These are phyloP conservation scores for Caranx ignobilis DNA, from an alignment of 2,113 vertebrate species.

Conservation along the genomic window DNA sequence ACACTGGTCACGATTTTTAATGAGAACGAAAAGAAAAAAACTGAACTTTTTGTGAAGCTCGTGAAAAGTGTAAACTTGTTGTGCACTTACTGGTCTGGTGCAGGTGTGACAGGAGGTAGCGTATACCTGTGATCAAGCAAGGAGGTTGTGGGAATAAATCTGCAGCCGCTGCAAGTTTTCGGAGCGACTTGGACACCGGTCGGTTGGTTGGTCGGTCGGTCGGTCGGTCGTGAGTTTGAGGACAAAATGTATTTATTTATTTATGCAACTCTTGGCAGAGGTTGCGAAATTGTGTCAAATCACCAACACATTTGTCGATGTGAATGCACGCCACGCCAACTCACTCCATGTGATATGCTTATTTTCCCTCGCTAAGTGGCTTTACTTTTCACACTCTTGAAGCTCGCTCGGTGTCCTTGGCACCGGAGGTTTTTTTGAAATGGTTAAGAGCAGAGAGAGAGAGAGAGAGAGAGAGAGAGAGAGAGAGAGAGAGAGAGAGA, in stretches of 20 bases:
- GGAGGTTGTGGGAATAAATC: slow-evolving; percentile 12
- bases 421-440: slow-evolving; percentile 59
- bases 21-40: neutral
- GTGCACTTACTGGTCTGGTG: slow-evolving; percentile 10
- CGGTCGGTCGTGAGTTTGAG: slow-evolving; percentile 1
- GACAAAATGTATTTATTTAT: slow-evolving; percentile 27
- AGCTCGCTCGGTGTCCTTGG: slow-evolving; percentile 64
- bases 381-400: slow-evolving; percentile 66
- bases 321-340: slow-evolving; percentile 45
- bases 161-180: neutral
- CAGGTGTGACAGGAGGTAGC: slow-evolving; percentile 29
- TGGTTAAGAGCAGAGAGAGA: slow-evolving; percentile 57
- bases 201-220: neutral
- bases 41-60: no score
- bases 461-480: no score
- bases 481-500: no score
- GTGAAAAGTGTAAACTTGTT: no score
- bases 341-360: slow-evolving; percentile 47
- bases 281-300: slow-evolving; percentile 50
- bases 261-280: slow-evolving; percentile 23
- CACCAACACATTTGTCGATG: slow-evolving; percentile 58
- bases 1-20: neutral
- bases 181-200: neutral
- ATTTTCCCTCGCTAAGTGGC: slow-evolving; percentile 61
- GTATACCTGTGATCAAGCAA: slow-evolving; percentile 34